phyloP scores from a whole-genome alignment of 1,140 invertebrate genomes.

The Lepidotrigona ventralis region DNA sequence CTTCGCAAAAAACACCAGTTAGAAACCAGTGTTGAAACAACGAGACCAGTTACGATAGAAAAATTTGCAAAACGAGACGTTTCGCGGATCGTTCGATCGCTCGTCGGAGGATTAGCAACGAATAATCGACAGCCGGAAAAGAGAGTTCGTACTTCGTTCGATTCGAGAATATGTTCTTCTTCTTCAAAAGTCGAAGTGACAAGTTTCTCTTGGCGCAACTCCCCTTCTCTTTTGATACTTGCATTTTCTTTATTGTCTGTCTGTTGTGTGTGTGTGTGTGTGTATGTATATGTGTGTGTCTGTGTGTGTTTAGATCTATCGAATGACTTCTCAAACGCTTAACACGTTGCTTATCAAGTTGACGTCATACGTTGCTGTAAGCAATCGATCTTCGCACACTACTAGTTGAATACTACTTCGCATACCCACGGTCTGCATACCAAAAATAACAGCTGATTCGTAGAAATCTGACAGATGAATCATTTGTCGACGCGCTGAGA shows the following conservation, averaged over 20 bases:
- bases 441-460: not conserved
- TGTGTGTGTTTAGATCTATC: constrained; percentile 67
- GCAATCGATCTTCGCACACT: not conserved
- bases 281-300: constrained; percentile 70
- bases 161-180: constrained; percentile 2
- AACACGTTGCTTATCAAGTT: constrained; percentile 5
- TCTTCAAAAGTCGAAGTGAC: constrained; percentile 15
- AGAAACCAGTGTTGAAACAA: constrained; percentile 29
- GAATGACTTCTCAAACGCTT: not conserved
- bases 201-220: constrained; percentile 53
- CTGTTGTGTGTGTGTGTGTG: constrained; percentile 72
- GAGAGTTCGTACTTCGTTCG: constrained; percentile 3
- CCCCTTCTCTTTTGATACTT: constrained; percentile 74
- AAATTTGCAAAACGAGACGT: not conserved
- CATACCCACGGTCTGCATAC: no score
- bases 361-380: not conserved
- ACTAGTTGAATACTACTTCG: not conserved
- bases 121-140: constrained; percentile 20
- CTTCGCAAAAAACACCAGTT: not conserved
- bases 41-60: not conserved
- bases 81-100: not conserved
- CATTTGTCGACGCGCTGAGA: not conserved
- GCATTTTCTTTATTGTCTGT: constrained; percentile 78
- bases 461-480: not conserved
- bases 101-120: constrained; percentile 4